phyloP scores from a whole-genome alignment of 2,797 vertebrate species.

The Peromyscus melanophrys region DNA sequence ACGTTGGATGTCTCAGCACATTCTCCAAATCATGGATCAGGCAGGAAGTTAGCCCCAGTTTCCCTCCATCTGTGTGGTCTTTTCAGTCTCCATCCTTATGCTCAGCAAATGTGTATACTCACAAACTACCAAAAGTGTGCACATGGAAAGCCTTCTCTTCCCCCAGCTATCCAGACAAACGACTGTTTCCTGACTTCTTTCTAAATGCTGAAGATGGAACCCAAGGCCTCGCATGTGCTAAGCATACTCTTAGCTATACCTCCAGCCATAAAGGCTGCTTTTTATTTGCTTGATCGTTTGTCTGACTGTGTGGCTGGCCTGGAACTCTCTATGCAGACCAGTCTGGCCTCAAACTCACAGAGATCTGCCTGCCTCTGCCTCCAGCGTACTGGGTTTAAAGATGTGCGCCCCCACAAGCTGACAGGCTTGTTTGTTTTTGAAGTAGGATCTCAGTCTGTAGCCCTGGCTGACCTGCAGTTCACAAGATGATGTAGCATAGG shows the following conservation, averaged over 20 bases:
- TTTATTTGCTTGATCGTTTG: background rate
- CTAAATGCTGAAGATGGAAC: background rate
- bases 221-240: background rate
- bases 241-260: background rate
- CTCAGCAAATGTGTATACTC: conserved; percentile 17
- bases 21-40: background rate
- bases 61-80: background rate
- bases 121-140: background rate
- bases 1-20: conserved; percentile 7
- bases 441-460: background rate
- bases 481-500: background rate
- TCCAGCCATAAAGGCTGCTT: background rate
- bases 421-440: background rate
- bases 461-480: background rate
- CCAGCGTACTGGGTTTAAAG: background rate
- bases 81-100: background rate
- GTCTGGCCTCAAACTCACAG: background rate
- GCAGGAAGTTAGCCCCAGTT: conserved; percentile 21
- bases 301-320: background rate
- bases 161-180: conserved; percentile 8
- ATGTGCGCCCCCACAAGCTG: too few species aligned
- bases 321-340: too few species aligned
- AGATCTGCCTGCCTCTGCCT: background rate
- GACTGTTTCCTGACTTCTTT: background rate
- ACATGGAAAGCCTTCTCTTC: background rate